These are phyloP conservation scores for Geotrupes spiniger DNA, from an alignment of 2,888 invertebrate genomes.

Conservation along the genomic window DNA sequence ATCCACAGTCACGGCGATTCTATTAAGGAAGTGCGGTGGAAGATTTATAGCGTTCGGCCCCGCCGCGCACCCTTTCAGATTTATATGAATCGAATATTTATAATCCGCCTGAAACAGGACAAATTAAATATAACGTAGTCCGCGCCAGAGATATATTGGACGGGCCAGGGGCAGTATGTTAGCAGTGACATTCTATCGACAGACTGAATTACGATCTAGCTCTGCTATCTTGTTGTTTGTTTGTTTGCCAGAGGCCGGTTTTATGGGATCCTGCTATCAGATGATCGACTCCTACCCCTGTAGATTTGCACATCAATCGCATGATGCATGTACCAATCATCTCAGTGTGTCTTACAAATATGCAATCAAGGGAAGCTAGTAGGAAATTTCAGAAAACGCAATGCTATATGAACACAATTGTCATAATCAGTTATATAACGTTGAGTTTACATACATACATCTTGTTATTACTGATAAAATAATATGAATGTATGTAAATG, in stretches of 20 bases:
- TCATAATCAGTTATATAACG: too few species aligned
- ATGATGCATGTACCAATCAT: slow-evolving; percentile 20
- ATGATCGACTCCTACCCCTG: slow-evolving; percentile 25
- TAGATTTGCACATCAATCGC: slow-evolving; percentile 25
- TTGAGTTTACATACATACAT: too few species aligned
- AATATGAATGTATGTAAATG: too few species aligned
- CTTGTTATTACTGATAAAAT: too few species aligned
- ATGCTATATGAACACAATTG: too few species aligned
- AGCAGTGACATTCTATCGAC: slow-evolving; percentile 33
- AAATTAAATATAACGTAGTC: slow-evolving; percentile 44
- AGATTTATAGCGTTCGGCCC: slow-evolving; percentile 22
- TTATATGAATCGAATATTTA: slow-evolving; percentile 47
- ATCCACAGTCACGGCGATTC: slow-evolving; percentile 19
- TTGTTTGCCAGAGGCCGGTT: slow-evolving; percentile 21
- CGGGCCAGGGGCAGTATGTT: slow-evolving; percentile 24
- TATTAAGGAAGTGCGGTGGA: slow-evolving; percentile 22
- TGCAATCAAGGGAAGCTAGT: too few species aligned
- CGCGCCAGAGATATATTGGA: slow-evolving; percentile 21
- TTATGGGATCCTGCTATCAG: slow-evolving; percentile 30
- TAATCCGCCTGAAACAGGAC: slow-evolving; percentile 41
- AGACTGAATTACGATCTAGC: slow-evolving; percentile 30
- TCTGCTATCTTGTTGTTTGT: slow-evolving; percentile 33
- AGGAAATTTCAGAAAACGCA: too few species aligned
- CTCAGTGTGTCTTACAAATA: slow-evolving; percentile 23
- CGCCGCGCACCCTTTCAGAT: slow-evolving; percentile 35